Evolutionary conservation across 2,888 invertebrate genomes (phyloP), one percentile per base, ranked within the genome.

Genomic region (Ceramica pisi): DNA sequence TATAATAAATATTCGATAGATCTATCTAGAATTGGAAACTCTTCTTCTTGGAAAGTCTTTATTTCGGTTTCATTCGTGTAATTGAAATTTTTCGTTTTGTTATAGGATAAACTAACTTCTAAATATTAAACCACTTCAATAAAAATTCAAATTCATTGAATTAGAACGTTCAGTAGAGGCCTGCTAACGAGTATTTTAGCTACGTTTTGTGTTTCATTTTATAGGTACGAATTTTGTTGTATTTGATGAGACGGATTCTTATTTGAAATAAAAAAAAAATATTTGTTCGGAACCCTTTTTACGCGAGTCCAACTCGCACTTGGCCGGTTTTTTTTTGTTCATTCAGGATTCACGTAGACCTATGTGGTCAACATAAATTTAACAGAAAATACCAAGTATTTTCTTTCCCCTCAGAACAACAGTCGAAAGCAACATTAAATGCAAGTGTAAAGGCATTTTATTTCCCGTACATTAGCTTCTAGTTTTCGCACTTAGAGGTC

Each of bases 401-500:
- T 72, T 41, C 5, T 62, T 38, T 16, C 16, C 71, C 48, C 71
- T 59, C 53, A 21, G 73, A 67, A 64, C 50, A 59, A 53, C 59
- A 41, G 26, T 26, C 51, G 48, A 71, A 55, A 76, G 46, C 51
- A 77, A 72, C 77, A 81, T 81, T 81, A 75, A 73, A 79, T 74
- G 76, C 81, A 80, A 79, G 81, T 75, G 66, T 71, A 82, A 76
- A 79, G 81, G 86, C 71, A 87, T 89, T 90, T 88, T 88, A 89
- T 90, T 91, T 89, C 87, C 86, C 84, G 82, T 85, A 89, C 90
- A 91, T 92, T 92, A 91, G 87, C 87, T 83, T 81, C 86, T 87
- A 89, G 89, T 91, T 92, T 93, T 92, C 90, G 90, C 92, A 92
- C 91, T 90, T 90, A 90, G 82, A 89, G 85, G 87, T 89, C 88